A percentile compares a stretch with the other conserved stretches of the same genome.
Conservation (phyloP, 2,797 vertebrate species). For the Lepus townsendii region DNA sequence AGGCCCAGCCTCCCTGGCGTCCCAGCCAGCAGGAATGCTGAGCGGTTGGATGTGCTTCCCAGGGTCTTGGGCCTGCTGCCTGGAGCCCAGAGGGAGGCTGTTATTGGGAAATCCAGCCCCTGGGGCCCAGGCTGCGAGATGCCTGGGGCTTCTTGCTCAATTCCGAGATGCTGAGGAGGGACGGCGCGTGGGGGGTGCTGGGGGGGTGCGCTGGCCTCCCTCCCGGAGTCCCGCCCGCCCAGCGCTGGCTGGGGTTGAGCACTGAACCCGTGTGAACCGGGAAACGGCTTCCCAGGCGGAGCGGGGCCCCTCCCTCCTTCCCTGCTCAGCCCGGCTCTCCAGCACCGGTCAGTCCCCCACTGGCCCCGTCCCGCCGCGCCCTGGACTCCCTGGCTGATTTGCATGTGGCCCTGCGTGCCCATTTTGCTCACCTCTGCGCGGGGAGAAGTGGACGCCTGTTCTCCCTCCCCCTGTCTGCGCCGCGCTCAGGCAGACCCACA, state of each 20-base stretch:
- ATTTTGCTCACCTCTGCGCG: slow-evolving; percentile 88
- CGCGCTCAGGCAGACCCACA: no score
- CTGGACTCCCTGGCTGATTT: slow-evolving; percentile 85
- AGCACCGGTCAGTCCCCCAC: no score
- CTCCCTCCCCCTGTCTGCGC: neutral
- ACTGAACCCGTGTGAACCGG: neutral
- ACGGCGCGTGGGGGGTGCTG: neutral
- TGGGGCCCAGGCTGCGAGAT: neutral
- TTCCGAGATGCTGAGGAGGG: neutral
- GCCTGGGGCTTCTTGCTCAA: neutral
- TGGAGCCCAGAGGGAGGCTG: neutral
- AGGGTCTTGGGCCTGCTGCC: neutral
- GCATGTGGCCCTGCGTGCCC: slow-evolving; percentile 88
- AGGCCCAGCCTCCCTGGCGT: no score
- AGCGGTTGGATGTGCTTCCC: neutral
- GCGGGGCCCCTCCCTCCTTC: neutral
- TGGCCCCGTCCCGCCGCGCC: neutral
- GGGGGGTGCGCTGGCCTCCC: neutral
- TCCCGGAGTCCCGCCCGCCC: neutral
- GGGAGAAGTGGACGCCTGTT: neutral
- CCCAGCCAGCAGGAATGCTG: neutral
- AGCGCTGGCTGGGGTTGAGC: neutral
- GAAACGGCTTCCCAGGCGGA: neutral
- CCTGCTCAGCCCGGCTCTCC: neutral
- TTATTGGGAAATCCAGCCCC: slow-evolving; percentile 48